phyloP scores from a whole-genome alignment of 2,888 invertebrate species.

The Cheilosia grossa region DNA sequence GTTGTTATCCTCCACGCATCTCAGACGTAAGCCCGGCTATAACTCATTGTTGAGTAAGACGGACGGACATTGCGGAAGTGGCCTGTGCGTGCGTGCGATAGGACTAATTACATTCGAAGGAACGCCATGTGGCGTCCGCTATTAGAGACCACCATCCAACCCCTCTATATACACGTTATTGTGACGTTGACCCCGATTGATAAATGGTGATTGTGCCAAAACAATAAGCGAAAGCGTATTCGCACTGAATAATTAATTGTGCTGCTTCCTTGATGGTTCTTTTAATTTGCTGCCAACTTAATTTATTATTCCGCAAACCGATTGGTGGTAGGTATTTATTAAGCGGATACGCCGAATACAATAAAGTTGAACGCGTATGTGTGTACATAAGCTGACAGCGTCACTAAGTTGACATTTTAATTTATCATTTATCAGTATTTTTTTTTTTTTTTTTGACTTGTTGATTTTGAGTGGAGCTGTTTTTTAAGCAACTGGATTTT shows the following conservation, averaged over 20 bases:
- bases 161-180: constrained; percentile 20
- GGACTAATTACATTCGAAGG: constrained; percentile 64
- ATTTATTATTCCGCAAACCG: constrained; percentile 58
- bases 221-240: constrained; percentile 41
- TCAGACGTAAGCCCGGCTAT: constrained; percentile 22
- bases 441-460: constrained; percentile 4
- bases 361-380: constrained; percentile 44
- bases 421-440: constrained; percentile 32
- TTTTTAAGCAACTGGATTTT: constrained; percentile 13
- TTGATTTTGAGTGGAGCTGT: not conserved
- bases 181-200: constrained; percentile 69
- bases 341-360: constrained; percentile 61
- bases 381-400: constrained; percentile 44
- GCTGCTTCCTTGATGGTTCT: constrained; percentile 58
- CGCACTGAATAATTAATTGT: constrained; percentile 63
- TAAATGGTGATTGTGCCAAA: constrained; percentile 64
- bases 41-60: constrained; percentile 45
- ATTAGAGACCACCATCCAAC: constrained; percentile 2
- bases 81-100: constrained; percentile 59
- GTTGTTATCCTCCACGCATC: constrained; percentile 16
- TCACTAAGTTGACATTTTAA: constrained; percentile 43
- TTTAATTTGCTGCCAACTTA: constrained; percentile 34
- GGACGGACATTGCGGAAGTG: constrained; percentile 62
- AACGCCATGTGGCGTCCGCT: constrained; percentile 27
- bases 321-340: constrained; percentile 19